phyloP scores from a whole-genome alignment of 2,797 vertebrate genomes.

The Poeciliopsis turneri region DNA sequence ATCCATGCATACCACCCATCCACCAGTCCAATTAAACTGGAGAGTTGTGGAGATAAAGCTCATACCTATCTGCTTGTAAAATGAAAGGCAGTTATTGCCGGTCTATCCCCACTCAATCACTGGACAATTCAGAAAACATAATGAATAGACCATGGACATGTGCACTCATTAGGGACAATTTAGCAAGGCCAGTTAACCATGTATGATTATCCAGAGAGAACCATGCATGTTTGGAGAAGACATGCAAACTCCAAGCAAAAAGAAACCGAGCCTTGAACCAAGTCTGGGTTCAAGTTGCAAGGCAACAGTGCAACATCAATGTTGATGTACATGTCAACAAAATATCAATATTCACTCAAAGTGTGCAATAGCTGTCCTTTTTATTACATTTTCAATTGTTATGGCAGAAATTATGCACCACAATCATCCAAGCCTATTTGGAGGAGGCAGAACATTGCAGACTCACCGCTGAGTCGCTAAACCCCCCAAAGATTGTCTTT shows the following conservation, averaged over 20 bases:
- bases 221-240: background rate
- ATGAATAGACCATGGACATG: background rate
- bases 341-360: background rate
- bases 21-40: background rate
- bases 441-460: background rate
- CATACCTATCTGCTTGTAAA: background rate
- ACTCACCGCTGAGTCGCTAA: slow-evolving; percentile 1
- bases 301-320: background rate
- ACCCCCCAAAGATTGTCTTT: slow-evolving; percentile 14
- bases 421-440: background rate
- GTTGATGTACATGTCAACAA: background rate
- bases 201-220: background rate
- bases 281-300: background rate
- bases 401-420: background rate
- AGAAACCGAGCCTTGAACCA: background rate
- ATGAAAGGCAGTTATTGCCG: background rate
- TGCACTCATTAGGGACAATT: background rate
- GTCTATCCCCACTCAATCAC: background rate
- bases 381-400: background rate
- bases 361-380: background rate
- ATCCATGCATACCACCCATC: background rate
- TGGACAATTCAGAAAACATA: background rate
- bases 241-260: background rate
- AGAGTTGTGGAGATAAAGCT: background rate
- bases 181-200: background rate